A percentile compares a stretch with the other conserved stretches of the same genome.
Evolutionary conservation across 2,113 vertebrate species (phyloP).

Genomic region (Syngnathus scovelli): DNA sequence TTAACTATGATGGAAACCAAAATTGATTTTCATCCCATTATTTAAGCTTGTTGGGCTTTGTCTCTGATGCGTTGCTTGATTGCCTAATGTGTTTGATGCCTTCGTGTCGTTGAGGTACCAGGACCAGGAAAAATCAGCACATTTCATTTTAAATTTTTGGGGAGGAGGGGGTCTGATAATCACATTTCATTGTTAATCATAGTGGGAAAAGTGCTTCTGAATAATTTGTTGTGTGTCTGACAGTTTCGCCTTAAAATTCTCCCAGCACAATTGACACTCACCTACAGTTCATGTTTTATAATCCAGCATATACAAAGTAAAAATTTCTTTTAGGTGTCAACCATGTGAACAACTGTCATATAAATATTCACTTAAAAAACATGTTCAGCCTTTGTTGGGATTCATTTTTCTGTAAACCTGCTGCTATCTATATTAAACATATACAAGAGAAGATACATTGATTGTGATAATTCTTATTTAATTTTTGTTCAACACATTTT

Average conservation of each 20-base stretch:
- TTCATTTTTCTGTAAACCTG: slow-evolving; percentile 90
- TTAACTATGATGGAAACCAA: slow-evolving; percentile 45
- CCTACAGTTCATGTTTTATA: slow-evolving; percentile 37
- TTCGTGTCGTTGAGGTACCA: slow-evolving; percentile 58
- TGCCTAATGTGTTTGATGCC: slow-evolving; percentile 8
- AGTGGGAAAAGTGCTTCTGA: background rate
- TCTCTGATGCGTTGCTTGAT: slow-evolving; percentile 32
- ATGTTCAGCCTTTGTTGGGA: slow-evolving; percentile 81
- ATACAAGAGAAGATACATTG: slow-evolving; percentile 15
- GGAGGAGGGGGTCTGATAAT: background rate
- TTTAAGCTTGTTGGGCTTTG: slow-evolving; percentile 48
- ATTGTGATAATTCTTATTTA: slow-evolving; percentile 11
- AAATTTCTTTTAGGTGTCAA: slow-evolving; percentile 79
- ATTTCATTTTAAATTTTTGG: background rate
- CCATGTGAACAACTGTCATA: slow-evolving; percentile 82
- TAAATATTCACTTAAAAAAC: slow-evolving; percentile 58
- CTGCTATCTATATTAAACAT: slow-evolving; percentile 86
- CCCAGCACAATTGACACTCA: slow-evolving; percentile 19
- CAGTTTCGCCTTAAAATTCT: slow-evolving; percentile 8
- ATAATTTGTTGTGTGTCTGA: background rate
- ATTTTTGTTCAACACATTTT: background rate
- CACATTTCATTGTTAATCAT: background rate
- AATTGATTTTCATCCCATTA: slow-evolving; percentile 48
- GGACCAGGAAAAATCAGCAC: slow-evolving; percentile 10
- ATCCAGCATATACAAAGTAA: slow-evolving; percentile 10